Evolutionary conservation across 2,113 vertebrate genomes (phyloP).

Genomic region (Microcebus tavaratra): DNA sequence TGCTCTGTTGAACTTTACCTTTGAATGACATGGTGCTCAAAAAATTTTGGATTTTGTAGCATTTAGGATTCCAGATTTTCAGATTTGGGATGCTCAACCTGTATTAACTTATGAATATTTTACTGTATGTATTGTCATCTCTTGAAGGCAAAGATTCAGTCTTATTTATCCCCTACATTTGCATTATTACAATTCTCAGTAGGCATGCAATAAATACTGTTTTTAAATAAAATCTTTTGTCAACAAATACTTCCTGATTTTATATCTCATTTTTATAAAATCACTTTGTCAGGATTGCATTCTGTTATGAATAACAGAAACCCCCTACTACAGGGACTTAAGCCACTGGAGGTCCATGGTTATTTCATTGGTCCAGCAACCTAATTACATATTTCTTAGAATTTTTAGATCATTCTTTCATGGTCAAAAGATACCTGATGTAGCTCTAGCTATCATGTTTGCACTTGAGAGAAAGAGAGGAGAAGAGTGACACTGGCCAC

Average conservation of each 20-base stretch:
- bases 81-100: not conserved
- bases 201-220: not conserved
- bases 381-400: not conserved
- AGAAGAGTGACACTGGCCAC: not conserved
- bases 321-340: not conserved
- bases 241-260: not conserved
- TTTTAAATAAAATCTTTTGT: not conserved
- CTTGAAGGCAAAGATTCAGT: not conserved
- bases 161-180: not conserved
- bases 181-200: not conserved
- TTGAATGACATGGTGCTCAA: not conserved
- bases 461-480: not conserved
- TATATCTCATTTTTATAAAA: not conserved
- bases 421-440: not conserved
- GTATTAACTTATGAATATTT: constrained; percentile 9
- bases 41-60: not conserved
- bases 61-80: not conserved
- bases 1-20: not conserved
- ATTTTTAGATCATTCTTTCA: not conserved
- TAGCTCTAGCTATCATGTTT: not conserved
- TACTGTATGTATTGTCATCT: not conserved
- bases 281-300: not conserved
- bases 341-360: not conserved
- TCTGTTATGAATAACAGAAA: not conserved
- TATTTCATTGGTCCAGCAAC: not conserved